phyloP scores from a whole-genome alignment of 2,113 vertebrate genomes.

The Atlantisia rogersi region DNA sequence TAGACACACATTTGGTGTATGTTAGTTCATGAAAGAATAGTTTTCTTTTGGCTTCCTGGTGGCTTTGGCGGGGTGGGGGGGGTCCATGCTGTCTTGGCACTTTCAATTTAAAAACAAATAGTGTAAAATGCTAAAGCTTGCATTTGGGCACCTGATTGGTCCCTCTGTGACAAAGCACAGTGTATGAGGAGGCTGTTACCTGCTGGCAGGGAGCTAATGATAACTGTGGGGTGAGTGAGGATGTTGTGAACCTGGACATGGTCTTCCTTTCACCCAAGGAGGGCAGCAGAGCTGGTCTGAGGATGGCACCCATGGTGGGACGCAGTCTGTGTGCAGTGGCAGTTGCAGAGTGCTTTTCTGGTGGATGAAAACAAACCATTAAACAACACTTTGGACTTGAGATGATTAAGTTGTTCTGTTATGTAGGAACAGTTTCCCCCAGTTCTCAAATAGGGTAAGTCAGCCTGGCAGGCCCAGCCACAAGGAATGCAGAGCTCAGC shows the following conservation, averaged over 20 bases:
- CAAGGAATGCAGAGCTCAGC: background rate
- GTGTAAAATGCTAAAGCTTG: background rate
- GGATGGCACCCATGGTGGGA: rapidly evolving
- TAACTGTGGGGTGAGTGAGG: background rate
- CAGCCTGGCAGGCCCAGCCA: background rate
- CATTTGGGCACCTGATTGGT: background rate
- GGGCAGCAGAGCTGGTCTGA: background rate
- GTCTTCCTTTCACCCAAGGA: background rate
- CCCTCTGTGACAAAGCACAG: rapidly evolving
- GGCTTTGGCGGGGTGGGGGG: background rate
- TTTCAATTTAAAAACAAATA: background rate
- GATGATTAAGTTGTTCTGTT: background rate
- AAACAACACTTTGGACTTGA: background rate
- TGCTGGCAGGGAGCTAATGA: background rate
- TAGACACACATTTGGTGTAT: background rate
- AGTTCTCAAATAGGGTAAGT: background rate
- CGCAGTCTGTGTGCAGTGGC: background rate
- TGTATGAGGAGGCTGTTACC: background rate
- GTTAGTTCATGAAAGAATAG: background rate
- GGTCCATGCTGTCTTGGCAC: background rate
- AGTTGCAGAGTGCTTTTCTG: background rate
- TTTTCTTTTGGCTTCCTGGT: background rate
- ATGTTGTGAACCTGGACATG: background rate
- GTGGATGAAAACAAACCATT: background rate
- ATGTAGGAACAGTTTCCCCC: background rate